Conservation (phyloP, 2,888 invertebrate genomes). For the Ophioninae sp. region DNA sequence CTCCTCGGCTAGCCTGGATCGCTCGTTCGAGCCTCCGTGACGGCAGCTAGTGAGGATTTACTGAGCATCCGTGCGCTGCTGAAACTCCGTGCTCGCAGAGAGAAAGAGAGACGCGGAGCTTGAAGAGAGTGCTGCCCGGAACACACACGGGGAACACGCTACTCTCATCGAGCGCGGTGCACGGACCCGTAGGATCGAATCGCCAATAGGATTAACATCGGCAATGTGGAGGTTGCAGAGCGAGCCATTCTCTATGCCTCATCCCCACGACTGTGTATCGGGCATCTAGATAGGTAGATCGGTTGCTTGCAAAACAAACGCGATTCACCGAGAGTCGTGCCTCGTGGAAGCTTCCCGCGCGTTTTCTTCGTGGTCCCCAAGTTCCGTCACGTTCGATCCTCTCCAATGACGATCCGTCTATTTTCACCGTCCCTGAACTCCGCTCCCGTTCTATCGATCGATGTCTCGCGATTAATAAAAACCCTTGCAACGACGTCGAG, state of each 20-base stretch:
- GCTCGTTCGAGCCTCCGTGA: conserved; percentile 74
- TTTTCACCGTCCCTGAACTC: conserved; percentile 49
- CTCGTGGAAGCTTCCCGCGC: conserved; percentile 70
- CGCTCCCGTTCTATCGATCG: conserved; percentile 52
- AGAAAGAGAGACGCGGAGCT: conserved; percentile 55
- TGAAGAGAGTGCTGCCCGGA: conserved; percentile 66
- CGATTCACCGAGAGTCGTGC: conserved; percentile 73
- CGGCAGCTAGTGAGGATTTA: conserved; percentile 79
- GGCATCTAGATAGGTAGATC: conserved; percentile 64
- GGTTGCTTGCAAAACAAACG: conserved; percentile 64
- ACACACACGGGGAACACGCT: conserved; percentile 66
- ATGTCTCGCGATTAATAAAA: conserved; percentile 42
- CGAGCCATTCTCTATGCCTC: conserved; percentile 68
- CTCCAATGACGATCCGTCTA: conserved; percentile 52
- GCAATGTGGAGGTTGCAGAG: conserved; percentile 72
- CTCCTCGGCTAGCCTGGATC: conserved; percentile 57
- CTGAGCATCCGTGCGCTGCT: conserved; percentile 70
- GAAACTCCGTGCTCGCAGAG: conserved; percentile 56
- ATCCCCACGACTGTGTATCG: conserved; percentile 60
- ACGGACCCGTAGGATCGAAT: conserved; percentile 75
- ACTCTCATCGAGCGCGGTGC: conserved; percentile 57
- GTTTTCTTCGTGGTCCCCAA: conserved; percentile 68
- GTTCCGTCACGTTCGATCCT: conserved; percentile 77
- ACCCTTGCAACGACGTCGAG: not conserved
- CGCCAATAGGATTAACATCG: conserved; percentile 79